Evolutionary conservation across 2,797 vertebrate genomes (phyloP), one percentile per base, ranked within the genome.

Genomic region (Corythornis leucogaster): DNA sequence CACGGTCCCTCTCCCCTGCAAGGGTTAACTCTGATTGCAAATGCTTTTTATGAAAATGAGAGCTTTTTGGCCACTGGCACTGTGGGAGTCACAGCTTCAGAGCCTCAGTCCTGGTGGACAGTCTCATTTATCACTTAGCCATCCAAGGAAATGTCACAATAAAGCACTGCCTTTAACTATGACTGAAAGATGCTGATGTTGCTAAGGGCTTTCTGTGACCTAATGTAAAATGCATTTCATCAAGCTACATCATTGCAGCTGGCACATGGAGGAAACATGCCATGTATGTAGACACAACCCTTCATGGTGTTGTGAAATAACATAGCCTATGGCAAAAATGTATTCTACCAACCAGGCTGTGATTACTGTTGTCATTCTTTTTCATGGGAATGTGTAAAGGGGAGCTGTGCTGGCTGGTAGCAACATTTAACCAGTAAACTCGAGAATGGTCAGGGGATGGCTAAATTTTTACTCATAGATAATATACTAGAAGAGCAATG

Each of bases 151-250:
- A 8, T 51, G 11, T 19, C 1, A 3, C 12, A 85, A 76, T 20
- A 83, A 71, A 43, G 11, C 25, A 17, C 3, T 58, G 50, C 51
- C 26, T 93, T 87, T 77, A 82, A 80, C 59, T 24, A 8, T 46
- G 58, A 26, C 33, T 87, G 75, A 62, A 78, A 66, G 54, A 69
- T 35, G 43, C 45, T 4, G 3, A 17, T 53, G 30, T 17, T 85
- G 59, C 58, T 26, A 31, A 20, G n/a, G 57, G 25, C 83, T 85
- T 89, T 91, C 46, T 73, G 67, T 79, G 77, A 91, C 71, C 40
- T 77, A 53, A 90, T 83, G 86, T 85, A 93, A 92, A 90, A 63
- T 20, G 26, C 22, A 43, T 89, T 87, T 93, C 62, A 59, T 66
- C 33, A 45, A 87, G 61, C 43, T 75, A 14, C 51, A 20, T 31